Percentiles rank a stretch among this genome's conserved stretches.
phyloP scores from a whole-genome alignment of 2,797 vertebrate species.

The Mallotus villosus region DNA sequence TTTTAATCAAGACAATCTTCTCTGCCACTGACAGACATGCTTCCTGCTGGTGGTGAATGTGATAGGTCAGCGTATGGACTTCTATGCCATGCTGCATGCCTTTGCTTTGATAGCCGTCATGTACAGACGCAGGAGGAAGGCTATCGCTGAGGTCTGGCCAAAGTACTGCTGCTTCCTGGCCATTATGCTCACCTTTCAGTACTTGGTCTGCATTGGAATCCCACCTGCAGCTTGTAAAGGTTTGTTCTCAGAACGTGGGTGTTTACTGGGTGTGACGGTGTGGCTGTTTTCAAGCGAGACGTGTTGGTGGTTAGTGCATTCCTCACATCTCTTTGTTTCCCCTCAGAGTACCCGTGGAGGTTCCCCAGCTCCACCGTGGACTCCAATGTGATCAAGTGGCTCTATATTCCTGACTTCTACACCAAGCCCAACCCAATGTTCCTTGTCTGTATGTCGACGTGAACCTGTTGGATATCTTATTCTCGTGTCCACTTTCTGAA shows the following conservation, averaged over 20 bases:
- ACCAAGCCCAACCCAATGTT: conserved; percentile 85
- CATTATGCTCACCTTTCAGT: conserved; percentile 92
- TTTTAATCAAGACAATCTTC: background rate
- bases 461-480: too few species aligned
- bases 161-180: conserved; percentile 98
- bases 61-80: conserved; percentile 97
- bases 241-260: conserved; percentile 42
- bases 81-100: conserved; percentile 94
- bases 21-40: conserved; percentile 80
- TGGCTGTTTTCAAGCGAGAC: background rate
- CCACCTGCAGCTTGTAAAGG: conserved; percentile 95
- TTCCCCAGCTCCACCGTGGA: conserved; percentile 77
- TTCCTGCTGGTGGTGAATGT: conserved; percentile 94
- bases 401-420: conserved; percentile 93
- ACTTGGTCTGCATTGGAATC: conserved; percentile 94
- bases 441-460: conserved; percentile 86
- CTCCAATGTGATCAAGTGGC: conserved; percentile 95
- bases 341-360: conserved; percentile 96
- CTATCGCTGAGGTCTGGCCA: conserved; percentile 97
- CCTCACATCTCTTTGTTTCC: conserved; percentile 5
- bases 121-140: conserved; percentile 92
- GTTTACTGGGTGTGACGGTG: background rate
- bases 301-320: background rate
- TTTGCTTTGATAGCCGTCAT: conserved; percentile 88
- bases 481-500: background rate